Conservation (phyloP, 2,113 vertebrate species). For the Stigmatopora nigra region DNA sequence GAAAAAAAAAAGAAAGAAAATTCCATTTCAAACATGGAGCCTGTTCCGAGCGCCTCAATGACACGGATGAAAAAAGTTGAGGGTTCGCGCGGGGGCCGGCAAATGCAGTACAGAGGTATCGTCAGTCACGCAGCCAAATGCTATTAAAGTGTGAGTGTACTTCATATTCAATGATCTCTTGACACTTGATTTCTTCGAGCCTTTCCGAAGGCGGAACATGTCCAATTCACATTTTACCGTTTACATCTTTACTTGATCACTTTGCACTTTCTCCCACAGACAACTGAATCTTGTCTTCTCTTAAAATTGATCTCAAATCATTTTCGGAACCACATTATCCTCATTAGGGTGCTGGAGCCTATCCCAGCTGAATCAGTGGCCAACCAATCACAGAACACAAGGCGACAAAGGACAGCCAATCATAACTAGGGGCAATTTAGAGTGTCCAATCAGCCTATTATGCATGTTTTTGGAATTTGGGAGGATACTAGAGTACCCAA, state of each 20-base stretch:
- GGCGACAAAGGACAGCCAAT: too few species aligned
- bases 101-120: neutral
- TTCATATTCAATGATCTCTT: constrained; percentile 6
- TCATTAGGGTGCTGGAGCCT: too few species aligned
- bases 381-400: too few species aligned
- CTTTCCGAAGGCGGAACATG: neutral
- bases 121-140: constrained; percentile 1
- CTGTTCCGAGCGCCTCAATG: neutral
- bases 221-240: constrained; percentile 1
- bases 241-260: neutral
- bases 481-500: too few species aligned
- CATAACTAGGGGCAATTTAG: too few species aligned
- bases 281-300: constrained; percentile 2
- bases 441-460: too few species aligned
- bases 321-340: too few species aligned
- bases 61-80: constrained; percentile 1
- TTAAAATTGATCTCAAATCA: neutral
- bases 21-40: neutral
- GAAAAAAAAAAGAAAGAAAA: neutral
- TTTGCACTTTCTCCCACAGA: neutral
- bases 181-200: constrained; percentile 6
- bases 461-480: too few species aligned
- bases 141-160: constrained; percentile 1
- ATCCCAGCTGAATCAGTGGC: too few species aligned
- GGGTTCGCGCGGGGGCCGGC: neutral